Percentiles rank a stretch among this genome's conserved stretches.
phyloP scores from a whole-genome alignment of 35 echinoderm and acorn worm species.

The Ophiothrix spiculata region DNA sequence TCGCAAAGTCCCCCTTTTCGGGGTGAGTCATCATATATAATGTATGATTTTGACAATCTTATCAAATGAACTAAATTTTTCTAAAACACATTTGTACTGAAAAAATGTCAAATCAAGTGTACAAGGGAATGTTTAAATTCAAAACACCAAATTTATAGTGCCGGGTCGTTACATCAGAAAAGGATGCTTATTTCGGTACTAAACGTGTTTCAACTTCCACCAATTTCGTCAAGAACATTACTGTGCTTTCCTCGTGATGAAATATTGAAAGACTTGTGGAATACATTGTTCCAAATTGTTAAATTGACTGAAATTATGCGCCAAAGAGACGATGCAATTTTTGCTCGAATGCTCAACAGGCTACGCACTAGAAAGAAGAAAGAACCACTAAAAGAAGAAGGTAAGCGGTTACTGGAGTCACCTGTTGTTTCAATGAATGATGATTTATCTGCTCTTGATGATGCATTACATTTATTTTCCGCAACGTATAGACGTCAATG shows the following conservation, averaged over 20 bases:
- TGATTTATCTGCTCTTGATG: neutral
- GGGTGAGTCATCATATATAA: no score
- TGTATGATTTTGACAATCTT: no score
- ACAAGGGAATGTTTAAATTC: no score
- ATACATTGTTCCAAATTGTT: slow-evolving; percentile 23
- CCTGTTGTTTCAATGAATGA: neutral
- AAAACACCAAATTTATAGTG: no score
- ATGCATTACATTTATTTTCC: slow-evolving; percentile 4
- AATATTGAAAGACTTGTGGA: slow-evolving; percentile 12
- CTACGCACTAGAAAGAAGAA: neutral
- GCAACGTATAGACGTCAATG: neutral
- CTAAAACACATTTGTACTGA: no score
- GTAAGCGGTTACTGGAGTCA: neutral
- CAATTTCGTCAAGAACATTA: neutral
- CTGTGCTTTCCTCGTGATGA: neutral
- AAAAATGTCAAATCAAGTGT: no score
- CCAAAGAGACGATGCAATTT: slow-evolving; percentile 38
- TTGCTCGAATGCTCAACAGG: slow-evolving; percentile 36
- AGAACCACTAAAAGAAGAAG: neutral
- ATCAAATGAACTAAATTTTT: no score
- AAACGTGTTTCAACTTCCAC: no score
- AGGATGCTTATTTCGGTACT: no score
- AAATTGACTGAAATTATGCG: slow-evolving; percentile 59
- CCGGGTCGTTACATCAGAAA: no score
- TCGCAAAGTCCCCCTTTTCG: no score